Percentiles rank a stretch among this genome's conserved stretches.
Conservation (phyloP, 1,140 invertebrate genomes). For the Drepana arcuata region DNA sequence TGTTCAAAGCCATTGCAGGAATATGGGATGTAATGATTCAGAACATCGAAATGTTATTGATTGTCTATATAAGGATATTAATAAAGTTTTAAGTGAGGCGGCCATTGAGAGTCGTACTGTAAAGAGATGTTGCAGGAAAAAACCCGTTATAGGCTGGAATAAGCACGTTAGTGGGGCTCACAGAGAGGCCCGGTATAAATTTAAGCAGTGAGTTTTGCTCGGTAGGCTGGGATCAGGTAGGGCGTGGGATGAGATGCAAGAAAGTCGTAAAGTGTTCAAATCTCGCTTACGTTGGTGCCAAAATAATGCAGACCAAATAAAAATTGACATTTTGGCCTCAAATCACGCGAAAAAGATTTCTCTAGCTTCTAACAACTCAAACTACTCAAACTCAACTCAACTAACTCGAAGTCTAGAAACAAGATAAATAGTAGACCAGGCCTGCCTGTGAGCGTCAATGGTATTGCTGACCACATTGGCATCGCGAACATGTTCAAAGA, state of each 20-base stretch:
- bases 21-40: neutral
- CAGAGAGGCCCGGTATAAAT: neutral
- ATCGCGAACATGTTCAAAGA: conserved; percentile 15
- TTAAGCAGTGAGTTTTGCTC: neutral
- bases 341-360: conserved; percentile 12
- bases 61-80: neutral
- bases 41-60: neutral
- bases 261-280: conserved; percentile 16
- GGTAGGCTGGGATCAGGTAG: neutral
- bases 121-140: neutral
- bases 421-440: conserved; percentile 4
- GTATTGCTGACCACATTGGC: conserved; percentile 1
- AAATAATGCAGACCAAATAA: conserved; percentile 18
- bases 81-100: neutral
- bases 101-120: neutral
- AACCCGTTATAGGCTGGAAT: conserved; percentile 1
- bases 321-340: conserved; percentile 14
- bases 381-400: no score
- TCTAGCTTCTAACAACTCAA: conserved; percentile 13
- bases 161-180: neutral
- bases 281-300: conserved; percentile 16
- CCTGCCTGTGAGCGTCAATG: conserved; percentile 7
- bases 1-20: neutral
- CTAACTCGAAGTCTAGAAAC: neutral
- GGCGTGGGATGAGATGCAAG: neutral